Conservation (phyloP, 2,797 vertebrate species). For the Parambassis ranga region DNA sequence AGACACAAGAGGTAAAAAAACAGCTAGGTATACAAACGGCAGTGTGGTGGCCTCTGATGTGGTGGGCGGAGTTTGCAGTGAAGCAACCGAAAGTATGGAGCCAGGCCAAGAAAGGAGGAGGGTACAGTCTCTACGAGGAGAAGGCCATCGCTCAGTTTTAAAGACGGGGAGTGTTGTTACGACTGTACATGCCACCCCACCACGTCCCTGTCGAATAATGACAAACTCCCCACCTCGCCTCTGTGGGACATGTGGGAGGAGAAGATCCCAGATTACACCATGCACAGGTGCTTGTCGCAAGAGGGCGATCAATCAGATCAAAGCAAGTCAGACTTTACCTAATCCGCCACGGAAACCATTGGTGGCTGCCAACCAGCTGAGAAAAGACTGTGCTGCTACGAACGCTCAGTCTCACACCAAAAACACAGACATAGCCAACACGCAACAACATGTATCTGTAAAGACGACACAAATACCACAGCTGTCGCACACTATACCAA, state of each 20-base stretch:
- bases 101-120: conserved; percentile 59
- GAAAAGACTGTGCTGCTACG: conserved; percentile 43
- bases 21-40: conserved; percentile 78
- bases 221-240: conserved; percentile 60
- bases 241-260: conserved; percentile 77
- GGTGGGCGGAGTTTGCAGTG: conserved; percentile 80
- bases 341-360: conserved; percentile 63
- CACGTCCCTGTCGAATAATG: conserved; percentile 70
- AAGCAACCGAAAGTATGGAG: conserved; percentile 65
- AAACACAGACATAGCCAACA: conserved; percentile 41
- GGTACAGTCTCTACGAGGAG: conserved; percentile 74
- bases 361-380: conserved; percentile 38
- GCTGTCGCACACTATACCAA: conserved; percentile 72
- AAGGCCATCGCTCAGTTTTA: conserved; percentile 51
- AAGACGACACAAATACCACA: conserved; percentile 55
- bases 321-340: conserved; percentile 78
- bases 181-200: conserved; percentile 66
- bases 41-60: conserved; percentile 80
- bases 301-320: conserved; percentile 65
- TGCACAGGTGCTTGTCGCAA: conserved; percentile 78
- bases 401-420: conserved; percentile 34
- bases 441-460: conserved; percentile 15
- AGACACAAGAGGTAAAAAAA: conserved; percentile 68
- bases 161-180: conserved; percentile 63
- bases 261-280: conserved; percentile 72